These are phyloP conservation scores for Ichneumoninae sp. DNA, from an alignment of 2,888 invertebrate genomes.

Conservation along the genomic window DNA sequence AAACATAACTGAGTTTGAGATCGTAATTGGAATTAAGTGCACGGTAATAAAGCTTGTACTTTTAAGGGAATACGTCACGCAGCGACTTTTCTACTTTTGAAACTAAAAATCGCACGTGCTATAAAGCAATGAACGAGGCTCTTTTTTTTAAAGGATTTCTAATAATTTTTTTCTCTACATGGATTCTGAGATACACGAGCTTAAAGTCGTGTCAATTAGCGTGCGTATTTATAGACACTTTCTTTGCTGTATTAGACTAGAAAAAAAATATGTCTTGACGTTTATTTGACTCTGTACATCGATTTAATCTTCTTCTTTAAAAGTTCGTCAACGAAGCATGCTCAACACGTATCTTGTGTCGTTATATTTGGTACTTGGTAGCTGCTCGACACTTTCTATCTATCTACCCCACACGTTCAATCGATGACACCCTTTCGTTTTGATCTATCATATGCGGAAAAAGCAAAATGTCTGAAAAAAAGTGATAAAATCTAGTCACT, in stretches of 20 bases:
- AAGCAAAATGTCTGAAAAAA: conserved; percentile 4
- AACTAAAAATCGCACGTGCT: too few relatives aligned
- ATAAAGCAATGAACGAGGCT: too few relatives aligned
- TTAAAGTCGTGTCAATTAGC: neutral
- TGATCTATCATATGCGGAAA: neutral
- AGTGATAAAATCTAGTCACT: neutral
- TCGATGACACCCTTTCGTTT: neutral
- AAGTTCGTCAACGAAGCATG: conserved; percentile 64
- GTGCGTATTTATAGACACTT: too few relatives aligned
- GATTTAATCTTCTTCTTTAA: conserved; percentile 29
- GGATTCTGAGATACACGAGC: neutral
- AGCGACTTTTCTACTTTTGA: too few relatives aligned
- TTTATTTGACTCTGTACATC: conserved; percentile 44
- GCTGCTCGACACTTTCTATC: conserved; percentile 75
- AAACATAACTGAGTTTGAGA: neutral
- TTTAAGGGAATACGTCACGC: too few relatives aligned
- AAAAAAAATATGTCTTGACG: neutral
- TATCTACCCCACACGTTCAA: conserved; percentile 10
- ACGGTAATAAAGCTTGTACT: neutral
- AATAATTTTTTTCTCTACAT: neutral
- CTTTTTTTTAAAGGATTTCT: too few relatives aligned
- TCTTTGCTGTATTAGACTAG: too few relatives aligned
- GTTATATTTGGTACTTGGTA: conserved; percentile 78
- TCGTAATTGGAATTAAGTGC: neutral
- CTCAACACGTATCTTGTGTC: conserved; percentile 54